These are phyloP conservation scores for Ceramica pisi DNA, from an alignment of 2,888 invertebrate species.

Conservation along the genomic window DNA sequence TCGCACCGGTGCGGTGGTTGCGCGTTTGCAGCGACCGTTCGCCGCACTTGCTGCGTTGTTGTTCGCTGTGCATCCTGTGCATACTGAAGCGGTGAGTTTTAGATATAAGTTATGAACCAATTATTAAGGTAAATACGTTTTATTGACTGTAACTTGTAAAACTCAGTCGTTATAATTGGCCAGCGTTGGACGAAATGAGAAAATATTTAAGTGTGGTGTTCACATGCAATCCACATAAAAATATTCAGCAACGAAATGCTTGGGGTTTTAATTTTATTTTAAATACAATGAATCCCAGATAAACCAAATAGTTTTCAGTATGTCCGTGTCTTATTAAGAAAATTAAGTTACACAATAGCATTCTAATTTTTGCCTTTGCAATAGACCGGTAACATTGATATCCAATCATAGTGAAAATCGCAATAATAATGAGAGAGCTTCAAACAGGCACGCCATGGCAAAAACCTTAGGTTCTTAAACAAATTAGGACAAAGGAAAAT, in stretches of 20 bases:
- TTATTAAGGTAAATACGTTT: background rate
- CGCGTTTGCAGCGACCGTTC: slow-evolving; percentile 92
- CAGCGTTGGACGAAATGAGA: background rate
- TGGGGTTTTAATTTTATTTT: too few relatives aligned
- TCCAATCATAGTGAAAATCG: too few relatives aligned
- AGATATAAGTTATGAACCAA: background rate
- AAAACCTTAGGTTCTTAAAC: background rate
- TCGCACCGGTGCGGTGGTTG: slow-evolving; percentile 92
- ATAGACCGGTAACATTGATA: too few relatives aligned
- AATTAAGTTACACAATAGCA: too few relatives aligned
- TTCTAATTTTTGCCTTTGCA: too few relatives aligned
- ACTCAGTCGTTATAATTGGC: background rate
- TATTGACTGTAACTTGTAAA: too few relatives aligned
- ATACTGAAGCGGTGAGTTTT: slow-evolving; percentile 96
- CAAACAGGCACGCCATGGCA: background rate
- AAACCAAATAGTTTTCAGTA: too few relatives aligned
- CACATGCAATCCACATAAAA: too few relatives aligned
- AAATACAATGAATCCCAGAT: too few relatives aligned
- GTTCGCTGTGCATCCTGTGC: slow-evolving; percentile 96
- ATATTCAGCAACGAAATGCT: too few relatives aligned
- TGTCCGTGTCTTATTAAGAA: too few relatives aligned
- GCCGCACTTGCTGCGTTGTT: slow-evolving; percentile 94
- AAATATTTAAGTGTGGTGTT: background rate
- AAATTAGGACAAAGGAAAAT: background rate
- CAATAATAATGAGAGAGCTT: background rate